Evolutionary conservation across 1,140 invertebrate genomes (phyloP).

Genomic region (Octopus sinensis): DNA sequence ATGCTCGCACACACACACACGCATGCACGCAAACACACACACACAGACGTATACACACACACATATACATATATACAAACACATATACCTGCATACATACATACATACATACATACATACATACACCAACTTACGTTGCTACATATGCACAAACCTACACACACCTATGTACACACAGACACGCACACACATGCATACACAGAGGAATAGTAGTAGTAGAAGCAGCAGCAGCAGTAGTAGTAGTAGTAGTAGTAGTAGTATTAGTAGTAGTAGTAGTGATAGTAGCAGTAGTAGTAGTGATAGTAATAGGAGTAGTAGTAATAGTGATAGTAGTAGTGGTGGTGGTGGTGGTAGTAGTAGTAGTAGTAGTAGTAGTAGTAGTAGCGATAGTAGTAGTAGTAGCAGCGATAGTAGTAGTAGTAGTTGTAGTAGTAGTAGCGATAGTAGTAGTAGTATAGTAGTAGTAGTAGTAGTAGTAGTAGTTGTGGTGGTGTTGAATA

Average conservation of each 20-base stretch:
- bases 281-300: background rate
- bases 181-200: background rate
- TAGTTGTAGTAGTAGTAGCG: background rate
- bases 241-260: background rate
- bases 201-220: background rate
- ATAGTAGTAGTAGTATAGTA: background rate
- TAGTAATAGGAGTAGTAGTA: background rate
- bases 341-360: background rate
- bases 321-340: background rate
- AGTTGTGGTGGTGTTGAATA: background rate
- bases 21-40: background rate
- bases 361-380: background rate
- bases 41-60: background rate
- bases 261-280: background rate
- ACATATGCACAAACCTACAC: background rate
- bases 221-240: background rate
- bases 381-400: background rate
- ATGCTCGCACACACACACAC: background rate
- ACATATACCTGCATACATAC: background rate
- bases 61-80: background rate
- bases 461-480: background rate
- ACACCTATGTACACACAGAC: background rate
- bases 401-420: background rate
- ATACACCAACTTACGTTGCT: background rate
- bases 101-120: background rate